phyloP scores from a whole-genome alignment of 2,888 invertebrate species.

The Aphodius granarius region DNA sequence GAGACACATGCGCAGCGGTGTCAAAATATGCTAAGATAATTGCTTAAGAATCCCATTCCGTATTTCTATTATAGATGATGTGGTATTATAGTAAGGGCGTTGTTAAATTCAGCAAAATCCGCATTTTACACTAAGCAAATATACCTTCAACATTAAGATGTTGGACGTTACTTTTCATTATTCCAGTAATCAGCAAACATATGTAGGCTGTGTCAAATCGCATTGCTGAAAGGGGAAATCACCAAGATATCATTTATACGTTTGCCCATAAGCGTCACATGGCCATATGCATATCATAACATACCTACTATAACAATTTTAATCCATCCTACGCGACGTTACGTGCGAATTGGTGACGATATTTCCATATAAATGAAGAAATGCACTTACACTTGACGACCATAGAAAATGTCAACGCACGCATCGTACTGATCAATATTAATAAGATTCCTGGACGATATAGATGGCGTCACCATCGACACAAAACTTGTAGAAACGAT shows the following conservation, averaged over 20 bases:
- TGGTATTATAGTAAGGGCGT: no score
- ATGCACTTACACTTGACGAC: background rate
- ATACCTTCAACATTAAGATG: no score
- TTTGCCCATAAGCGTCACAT: background rate
- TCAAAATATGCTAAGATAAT: no score
- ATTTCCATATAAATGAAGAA: background rate
- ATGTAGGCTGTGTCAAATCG: no score
- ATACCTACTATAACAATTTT: background rate
- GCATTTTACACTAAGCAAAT: no score
- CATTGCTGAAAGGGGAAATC: background rate
- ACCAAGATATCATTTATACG: background rate
- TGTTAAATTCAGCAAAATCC: no score
- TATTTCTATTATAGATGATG: no score
- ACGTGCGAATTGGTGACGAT: background rate
- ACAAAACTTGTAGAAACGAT: background rate
- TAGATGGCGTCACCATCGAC: background rate
- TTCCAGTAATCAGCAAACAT: no score
- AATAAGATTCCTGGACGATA: background rate
- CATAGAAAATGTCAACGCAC: background rate
- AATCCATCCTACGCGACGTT: background rate
- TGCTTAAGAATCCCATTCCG: no score
- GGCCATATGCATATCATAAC: background rate
- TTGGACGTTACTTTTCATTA: no score
- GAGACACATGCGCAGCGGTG: no score
- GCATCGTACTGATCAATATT: background rate